Evolutionary conservation across 2,797 vertebrate genomes (phyloP), one percentile per base, ranked within the genome.

Genomic region (Hydrolagus colliei): DNA sequence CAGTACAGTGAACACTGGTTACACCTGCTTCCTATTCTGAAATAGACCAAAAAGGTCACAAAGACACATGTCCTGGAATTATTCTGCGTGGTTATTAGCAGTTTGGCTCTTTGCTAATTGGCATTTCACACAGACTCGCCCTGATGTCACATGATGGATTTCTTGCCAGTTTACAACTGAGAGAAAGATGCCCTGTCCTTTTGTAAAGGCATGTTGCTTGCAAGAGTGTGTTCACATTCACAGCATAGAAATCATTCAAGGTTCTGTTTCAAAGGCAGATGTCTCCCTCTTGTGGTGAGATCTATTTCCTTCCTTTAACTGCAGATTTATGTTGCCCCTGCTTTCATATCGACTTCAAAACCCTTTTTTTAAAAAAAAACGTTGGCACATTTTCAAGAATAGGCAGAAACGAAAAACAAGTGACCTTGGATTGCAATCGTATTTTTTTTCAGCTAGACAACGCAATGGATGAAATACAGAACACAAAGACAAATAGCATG

Each of bases 261-360:
- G 4, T 8, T 20, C 27, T 41, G 27, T 71, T 71, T 41, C 16
- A 68, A 20, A 68, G 79, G 65, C 3, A 32, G 67, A 27, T 84
- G 32, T 63, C 65, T 84, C 79, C 79, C 79, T 61, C 79, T 3
- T 84, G 79, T 68, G 79, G 79, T 84, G 11, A 35, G 9, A 68
- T 4, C 32, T 52, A n/a, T 18, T 41, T 68, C 20, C 63, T 84
- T 41, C 79, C 32, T 68, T 41, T 16, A 32, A 35, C 41, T 16
- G 3, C 63, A 18, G 65, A 41, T 68, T 18, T 10, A 52, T 71
- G 41, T 18, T 10, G 9, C 1, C 16, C 10, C 27, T 27, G 76
- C 59, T 79, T 63, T 67, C 22, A 35, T 22, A 35, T 67, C 14
- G 67, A 32, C 18, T 9, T 67, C 63, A 35, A 35, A 82, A 82